Base-by-base conservation (phyloP, 2,888 invertebrate species). In the Microctonus hyperodae region DNA sequence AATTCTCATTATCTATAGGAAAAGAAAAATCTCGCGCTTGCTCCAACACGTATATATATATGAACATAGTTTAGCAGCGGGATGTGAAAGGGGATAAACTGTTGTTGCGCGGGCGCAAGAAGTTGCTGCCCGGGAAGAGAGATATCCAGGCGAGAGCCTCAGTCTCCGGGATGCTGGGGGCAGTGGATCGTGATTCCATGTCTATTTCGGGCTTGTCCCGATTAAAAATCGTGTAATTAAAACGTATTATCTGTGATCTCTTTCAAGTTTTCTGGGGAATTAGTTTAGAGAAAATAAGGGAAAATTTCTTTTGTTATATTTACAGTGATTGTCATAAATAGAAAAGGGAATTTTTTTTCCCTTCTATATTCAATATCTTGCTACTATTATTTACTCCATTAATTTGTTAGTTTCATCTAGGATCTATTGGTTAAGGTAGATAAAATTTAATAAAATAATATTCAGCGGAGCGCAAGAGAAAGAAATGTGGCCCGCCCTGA, bases 91-190 rank as follows among this genome's bases (percentile, higher is more conserved):
- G 71, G 73, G 74, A 66, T 63, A 66, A 72, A 66, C 61, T 65
- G 69, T 65, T 72, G 78, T 76, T 82, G 82, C 82, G 81, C 82
- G 81, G 80, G 82, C 80, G 82, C 82, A 78, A 80, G 81, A 80
- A 80, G 81, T 81, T 79, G 72, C 74, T 81, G 81, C 82, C 82
- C 82, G 82, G 82, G 82, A 81, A 81, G 81, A 80, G 79, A 76
- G 74, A 44, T 77, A 80, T 81, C 81, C 81, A 79, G 82, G 69
- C 78, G 79, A 81, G 81, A 58, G 51, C 79, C 78, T 81, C 82
- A 82, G 82, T 82, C 82, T 82, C 82, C 81, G 83, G 81, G 82
- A 82, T 82, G 82, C 82, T 82, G 81, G 81, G 82, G 81, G 81
- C 81, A 80, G 79, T 77, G 66, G 81, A 81, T 81, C 80, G 81